Evolutionary conservation across 2,113 vertebrate species (phyloP).

Genomic region (Calyptommatus sinebrachiatus): DNA sequence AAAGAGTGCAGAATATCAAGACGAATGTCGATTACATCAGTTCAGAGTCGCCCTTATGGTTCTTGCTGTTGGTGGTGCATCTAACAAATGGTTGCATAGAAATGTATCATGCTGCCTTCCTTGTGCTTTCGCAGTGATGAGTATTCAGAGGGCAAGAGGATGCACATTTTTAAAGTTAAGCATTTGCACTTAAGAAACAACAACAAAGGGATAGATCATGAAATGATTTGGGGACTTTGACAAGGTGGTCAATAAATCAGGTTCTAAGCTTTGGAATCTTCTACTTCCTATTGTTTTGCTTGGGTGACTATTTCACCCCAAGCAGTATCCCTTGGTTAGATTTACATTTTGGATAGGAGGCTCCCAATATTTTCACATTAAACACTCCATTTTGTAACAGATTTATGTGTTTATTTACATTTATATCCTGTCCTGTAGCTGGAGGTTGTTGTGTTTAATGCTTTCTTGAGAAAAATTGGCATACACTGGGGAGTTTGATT

Average conservation of each 20-base stretch:
- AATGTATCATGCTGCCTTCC: not conserved
- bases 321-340: not conserved
- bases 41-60: constrained; percentile 47
- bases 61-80: constrained; percentile 41
- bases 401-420: too few species aligned
- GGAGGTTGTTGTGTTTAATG: too few species aligned
- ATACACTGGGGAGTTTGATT: too few species aligned
- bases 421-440: too few species aligned
- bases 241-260: not conserved
- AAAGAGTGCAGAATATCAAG: constrained; percentile 51
- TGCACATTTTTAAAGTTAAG: not conserved
- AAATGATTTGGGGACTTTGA: not conserved
- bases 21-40: constrained; percentile 37
- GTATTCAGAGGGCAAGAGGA: not conserved
- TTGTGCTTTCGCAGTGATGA: not conserved
- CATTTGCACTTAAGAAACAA: not conserved
- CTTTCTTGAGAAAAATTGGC: too few species aligned
- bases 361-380: not conserved
- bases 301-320: not conserved
- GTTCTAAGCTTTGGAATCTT: not conserved
- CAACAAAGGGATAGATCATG: not conserved
- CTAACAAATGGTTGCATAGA: constrained; percentile 29
- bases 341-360: not conserved
- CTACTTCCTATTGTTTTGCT: not conserved
- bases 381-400: too few species aligned